A percentile compares a stretch with the other conserved stretches of the same genome.
Conservation (phyloP, 2,113 vertebrate genomes). For the Phyllostomus hastatus region DNA sequence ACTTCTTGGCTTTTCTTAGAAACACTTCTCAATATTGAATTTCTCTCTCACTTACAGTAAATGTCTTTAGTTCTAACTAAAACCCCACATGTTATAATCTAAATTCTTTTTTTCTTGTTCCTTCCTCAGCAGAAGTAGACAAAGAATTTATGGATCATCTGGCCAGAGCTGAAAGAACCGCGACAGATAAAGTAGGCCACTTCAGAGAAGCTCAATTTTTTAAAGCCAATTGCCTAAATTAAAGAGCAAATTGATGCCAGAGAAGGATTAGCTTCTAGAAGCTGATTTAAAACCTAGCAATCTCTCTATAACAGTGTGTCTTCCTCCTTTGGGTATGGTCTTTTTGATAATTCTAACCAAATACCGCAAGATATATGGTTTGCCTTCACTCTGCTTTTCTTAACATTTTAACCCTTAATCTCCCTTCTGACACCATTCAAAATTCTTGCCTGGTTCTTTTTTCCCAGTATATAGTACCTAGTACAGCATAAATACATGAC, state of each 20-base stretch:
- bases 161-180: background rate
- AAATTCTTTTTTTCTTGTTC: background rate
- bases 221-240: background rate
- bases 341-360: background rate
- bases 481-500: background rate
- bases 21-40: background rate
- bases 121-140: background rate
- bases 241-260: background rate
- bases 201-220: background rate
- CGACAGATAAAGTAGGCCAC: background rate
- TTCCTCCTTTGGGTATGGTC: background rate
- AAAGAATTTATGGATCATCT: background rate
- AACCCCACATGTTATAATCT: background rate
- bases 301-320: background rate
- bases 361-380: background rate
- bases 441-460: background rate
- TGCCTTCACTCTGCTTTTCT: background rate
- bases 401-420: background rate
- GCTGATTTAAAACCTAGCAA: background rate
- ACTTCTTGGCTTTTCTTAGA: background rate
- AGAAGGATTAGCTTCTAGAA: background rate
- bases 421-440: background rate
- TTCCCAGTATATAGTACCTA: background rate
- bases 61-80: background rate
- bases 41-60: background rate